Conservation (phyloP, 2,113 vertebrate genomes). For the Isichthys henryi region DNA sequence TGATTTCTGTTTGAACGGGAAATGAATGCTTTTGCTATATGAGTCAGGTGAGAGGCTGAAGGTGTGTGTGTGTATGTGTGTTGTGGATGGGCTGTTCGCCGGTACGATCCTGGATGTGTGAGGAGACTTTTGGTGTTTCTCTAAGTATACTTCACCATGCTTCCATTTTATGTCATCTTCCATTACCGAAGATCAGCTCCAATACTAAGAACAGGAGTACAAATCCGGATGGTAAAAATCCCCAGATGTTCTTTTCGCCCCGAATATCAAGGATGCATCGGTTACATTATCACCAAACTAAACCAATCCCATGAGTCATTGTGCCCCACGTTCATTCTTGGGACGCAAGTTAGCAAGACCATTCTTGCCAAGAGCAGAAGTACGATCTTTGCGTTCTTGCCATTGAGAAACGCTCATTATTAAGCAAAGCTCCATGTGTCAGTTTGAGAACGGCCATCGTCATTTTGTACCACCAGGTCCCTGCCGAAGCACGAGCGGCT, state of each 20-base stretch:
- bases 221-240: neutral
- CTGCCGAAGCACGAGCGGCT: conserved; percentile 85
- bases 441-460: neutral
- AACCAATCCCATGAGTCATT: neutral
- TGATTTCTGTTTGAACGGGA: neutral
- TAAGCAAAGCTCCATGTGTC: neutral
- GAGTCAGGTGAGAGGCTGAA: neutral
- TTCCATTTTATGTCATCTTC: neutral
- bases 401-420: neutral
- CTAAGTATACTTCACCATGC: neutral
- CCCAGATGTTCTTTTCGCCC: neutral
- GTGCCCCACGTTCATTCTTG: neutral
- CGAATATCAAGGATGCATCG: neutral
- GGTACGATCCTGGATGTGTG: neutral
- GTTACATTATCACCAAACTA: neutral
- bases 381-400: neutral
- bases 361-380: neutral
- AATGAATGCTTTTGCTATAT: neutral
- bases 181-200: neutral
- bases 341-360: neutral
- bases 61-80: neutral
- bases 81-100: neutral
- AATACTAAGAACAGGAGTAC: neutral
- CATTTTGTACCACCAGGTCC: conserved; percentile 57
- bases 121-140: neutral